Evolutionary conservation across 2,113 vertebrate genomes (phyloP), one percentile per base, ranked within the genome.

Genomic region (Pterocles gutturalis): DNA sequence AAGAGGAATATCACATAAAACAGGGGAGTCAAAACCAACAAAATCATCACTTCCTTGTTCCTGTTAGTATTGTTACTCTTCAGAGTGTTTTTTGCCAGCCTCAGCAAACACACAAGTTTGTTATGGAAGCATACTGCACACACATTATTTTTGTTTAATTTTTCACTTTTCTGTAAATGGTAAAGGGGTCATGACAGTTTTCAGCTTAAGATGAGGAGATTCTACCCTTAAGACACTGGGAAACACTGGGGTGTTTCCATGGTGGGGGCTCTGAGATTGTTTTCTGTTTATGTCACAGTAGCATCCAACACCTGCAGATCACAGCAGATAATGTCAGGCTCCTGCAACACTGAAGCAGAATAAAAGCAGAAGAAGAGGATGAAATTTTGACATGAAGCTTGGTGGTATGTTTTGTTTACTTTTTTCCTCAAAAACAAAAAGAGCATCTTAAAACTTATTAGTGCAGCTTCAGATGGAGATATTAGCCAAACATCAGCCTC

Each of bases 201-300:
- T 58, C 49, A 62, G 25, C 13, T 85, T 62, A 46, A 70, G 34
- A 49, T n/a, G 9, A 46, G 29, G 51, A 69, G 26, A 31, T 4
- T 4, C 16, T 53, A 49, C 41, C 7, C 20, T 55, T 66, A 51
- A 67, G 43, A 41, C 53, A 21, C 2, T 64, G 48, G 86, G 41
- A 67, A 93, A 49, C 0, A 0, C 5, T 53, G 13, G 7, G 24
- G 29, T 19, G n/a, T 7, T 72, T 64, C 12, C 0, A 2, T 34
- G 29, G 20, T 69, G 17, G 31, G 48, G 26, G 9, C 22, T 87
- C 38, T 65, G 38, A 34, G 28, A 10, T 9, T 45, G 3, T 62
- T 87, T 81, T 80, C 48, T 92, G 3, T 76, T 65, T 45, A 25
- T 60, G 58, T 46, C 45, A 54, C 45, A 11, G 54, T 48, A 72